phyloP scores from a whole-genome alignment of 2,797 vertebrate species.

The Crenuchus spilurus region DNA sequence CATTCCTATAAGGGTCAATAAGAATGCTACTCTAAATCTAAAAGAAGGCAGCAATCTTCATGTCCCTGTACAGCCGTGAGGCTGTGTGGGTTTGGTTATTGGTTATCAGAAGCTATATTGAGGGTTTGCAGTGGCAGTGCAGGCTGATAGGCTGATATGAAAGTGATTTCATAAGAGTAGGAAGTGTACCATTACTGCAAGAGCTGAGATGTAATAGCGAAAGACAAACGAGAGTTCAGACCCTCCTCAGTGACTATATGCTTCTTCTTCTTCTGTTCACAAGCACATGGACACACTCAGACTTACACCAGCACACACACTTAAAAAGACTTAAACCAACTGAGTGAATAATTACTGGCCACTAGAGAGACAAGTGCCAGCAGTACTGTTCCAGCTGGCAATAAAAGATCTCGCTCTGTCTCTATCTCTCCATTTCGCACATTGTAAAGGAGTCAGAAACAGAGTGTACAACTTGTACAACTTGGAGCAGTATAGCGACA shows the following conservation, averaged over 20 bases:
- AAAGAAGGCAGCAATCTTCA: constrained; percentile 40
- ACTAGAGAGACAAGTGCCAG: constrained; percentile 67
- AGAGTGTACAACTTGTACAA: constrained; percentile 36
- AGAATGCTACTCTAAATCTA: background rate
- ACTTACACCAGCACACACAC: constrained; percentile 39
- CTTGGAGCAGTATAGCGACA: background rate
- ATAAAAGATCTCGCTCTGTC: constrained; percentile 17
- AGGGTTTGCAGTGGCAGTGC: constrained; percentile 62
- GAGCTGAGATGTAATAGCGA: constrained; percentile 67
- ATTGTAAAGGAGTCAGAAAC: background rate
- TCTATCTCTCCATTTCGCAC: constrained; percentile 7
- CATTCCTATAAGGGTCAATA: background rate
- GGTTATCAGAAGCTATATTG: constrained; percentile 79
- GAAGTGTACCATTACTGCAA: constrained; percentile 74
- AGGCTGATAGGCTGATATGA: constrained; percentile 66
- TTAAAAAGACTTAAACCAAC: constrained; percentile 24
- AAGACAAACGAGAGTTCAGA: constrained; percentile 68
- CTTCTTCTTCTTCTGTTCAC: constrained; percentile 16
- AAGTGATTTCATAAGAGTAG: constrained; percentile 76
- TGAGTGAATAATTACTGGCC: constrained; percentile 59
- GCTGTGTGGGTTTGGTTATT: constrained; percentile 77
- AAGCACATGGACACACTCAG: constrained; percentile 52
- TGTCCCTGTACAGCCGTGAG: constrained; percentile 52
- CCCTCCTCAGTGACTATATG: constrained; percentile 8
- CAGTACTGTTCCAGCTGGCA: constrained; percentile 48